Evolutionary conservation across 2,113 vertebrate genomes (phyloP), one percentile per base, ranked within the genome.

Genomic region (Micromys minutus): DNA sequence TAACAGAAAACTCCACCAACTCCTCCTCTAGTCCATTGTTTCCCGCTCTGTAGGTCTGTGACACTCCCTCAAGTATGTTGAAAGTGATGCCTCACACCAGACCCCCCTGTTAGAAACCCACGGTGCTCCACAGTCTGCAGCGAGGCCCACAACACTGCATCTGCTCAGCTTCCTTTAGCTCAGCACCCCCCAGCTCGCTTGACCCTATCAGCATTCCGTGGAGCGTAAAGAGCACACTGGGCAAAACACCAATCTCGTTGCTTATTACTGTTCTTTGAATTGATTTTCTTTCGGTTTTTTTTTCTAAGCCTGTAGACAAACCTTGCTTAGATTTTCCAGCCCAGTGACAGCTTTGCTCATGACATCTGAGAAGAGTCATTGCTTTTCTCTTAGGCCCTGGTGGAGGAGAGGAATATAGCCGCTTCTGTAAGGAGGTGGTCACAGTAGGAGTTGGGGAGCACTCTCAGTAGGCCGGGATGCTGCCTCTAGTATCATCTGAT

Each of bases 231-330:
- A 87, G 9, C 59, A 74, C 50, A n/a, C 87, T 63, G 0, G 1
- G 84, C 1, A 0, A 96, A 97, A 90, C 80, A 85, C 94, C 87
- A 94, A 77, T 94, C 97, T 93, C 80, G 10, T 88, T 85, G 95
- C 85, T 97, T 95, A 93, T 93, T 94, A 90, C 42, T 76, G 34
- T 47, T 88, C 87, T 96, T 92, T 89, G 92, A 95, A 97, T 94
- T 96, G 92, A 97, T 95, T 96, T 97, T 97, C 93, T 92, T 75
- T 96, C 89, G 89, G 45, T 80, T 67, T 69, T 93, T 39, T 61
- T 52, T 57, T 24, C 92, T 91, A 59, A 96, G 87, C 50, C 87
- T 24, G 47, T 93, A 81, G 94, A 94, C 5, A 8, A 47, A 65
- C 47, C 65, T 94, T 81, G 45, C 90, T 95, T 95, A 93, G 92